phyloP scores from a whole-genome alignment of 2,113 vertebrate genomes.

The Danio rerio region GRCz12tu NC_133197.1:25688001-25688500 shows the following conservation, averaged over 20 bases:
- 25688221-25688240: constrained; percentile 77
- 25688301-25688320: constrained; percentile 76
- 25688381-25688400: not conserved
- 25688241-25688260: constrained; percentile 54
- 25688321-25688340: constrained; percentile 80
- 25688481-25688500: constrained; percentile 72
- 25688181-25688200: constrained; percentile 38
- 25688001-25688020: not conserved
- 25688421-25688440: not conserved
- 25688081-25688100: constrained; percentile 54
- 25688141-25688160: constrained; percentile 16
- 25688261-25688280: constrained; percentile 63
- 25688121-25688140: not conserved
- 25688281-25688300: constrained; percentile 73
- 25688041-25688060: constrained; percentile 44
- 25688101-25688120: not conserved
- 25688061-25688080: constrained; percentile 49
- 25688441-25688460: constrained; percentile 68
- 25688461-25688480: constrained; percentile 66
- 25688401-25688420: not conserved
- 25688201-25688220: constrained; percentile 65
- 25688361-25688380: not conserved
- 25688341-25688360: constrained; percentile 72
- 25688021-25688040: not conserved
- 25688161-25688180: constrained; percentile 30